A percentile compares a stretch with the other conserved stretches of the same genome.
Evolutionary conservation across 1,140 invertebrate genomes (phyloP).

Genomic region (Bradysia coprophila): DNA sequence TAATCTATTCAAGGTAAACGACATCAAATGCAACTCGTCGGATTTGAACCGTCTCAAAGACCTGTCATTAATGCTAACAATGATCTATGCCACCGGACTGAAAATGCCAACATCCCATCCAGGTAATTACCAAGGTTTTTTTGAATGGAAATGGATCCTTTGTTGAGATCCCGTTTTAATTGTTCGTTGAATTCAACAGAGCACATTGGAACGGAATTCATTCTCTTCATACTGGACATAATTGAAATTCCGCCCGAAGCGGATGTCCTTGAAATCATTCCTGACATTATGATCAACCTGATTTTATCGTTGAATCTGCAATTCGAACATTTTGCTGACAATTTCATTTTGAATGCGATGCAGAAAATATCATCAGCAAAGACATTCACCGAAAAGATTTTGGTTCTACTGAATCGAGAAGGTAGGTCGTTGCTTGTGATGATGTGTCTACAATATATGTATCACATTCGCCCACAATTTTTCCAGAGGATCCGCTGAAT

Average conservation of each 20-base stretch:
- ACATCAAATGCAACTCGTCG: constrained; percentile 21
- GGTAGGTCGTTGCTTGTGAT: constrained; percentile 36
- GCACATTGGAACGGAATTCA: constrained; percentile 58
- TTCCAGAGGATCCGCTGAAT: constrained; percentile 67
- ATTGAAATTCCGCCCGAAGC: constrained; percentile 62
- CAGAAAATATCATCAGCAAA: constrained; percentile 52
- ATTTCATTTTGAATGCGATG: constrained; percentile 57
- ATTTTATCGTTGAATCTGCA: constrained; percentile 80
- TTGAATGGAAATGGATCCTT: neutral
- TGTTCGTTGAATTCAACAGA: constrained; percentile 31
- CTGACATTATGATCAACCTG: constrained; percentile 64
- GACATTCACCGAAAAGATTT: constrained; percentile 74
- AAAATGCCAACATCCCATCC: constrained; percentile 66
- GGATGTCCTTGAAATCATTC: constrained; percentile 58
- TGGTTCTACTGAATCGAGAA: constrained; percentile 74
- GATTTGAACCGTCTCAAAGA: constrained; percentile 22
- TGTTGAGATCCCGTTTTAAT: neutral
- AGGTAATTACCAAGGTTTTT: constrained; percentile 29
- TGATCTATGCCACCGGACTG: constrained; percentile 76
- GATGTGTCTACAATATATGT: constrained; percentile 1
- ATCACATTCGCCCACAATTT: constrained; percentile 4
- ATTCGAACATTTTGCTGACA: constrained; percentile 43
- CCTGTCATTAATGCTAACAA: constrained; percentile 54
- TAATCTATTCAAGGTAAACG: too few relatives aligned
- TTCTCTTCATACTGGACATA: constrained; percentile 55